Evolutionary conservation across 2,888 invertebrate species (phyloP).

Genomic region (Metopia argyrocephala): DNA sequence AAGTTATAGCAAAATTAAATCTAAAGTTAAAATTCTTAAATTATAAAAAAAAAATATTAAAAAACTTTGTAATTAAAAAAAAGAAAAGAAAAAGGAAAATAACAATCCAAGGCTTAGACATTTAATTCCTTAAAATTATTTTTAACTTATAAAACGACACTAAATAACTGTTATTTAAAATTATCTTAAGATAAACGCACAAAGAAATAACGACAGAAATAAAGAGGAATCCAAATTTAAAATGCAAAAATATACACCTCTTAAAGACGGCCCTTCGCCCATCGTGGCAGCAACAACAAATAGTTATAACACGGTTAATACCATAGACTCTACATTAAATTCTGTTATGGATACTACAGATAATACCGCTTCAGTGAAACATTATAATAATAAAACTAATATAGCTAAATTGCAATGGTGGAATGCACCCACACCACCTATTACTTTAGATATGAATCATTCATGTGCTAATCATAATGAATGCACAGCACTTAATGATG

Average conservation of each 20-base stretch:
- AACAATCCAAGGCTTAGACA: neutral
- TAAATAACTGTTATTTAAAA: slow-evolving; percentile 1
- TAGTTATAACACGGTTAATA: slow-evolving; percentile 28
- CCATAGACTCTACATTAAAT: slow-evolving; percentile 19
- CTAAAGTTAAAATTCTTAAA: slow-evolving; percentile 19
- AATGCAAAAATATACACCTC: slow-evolving; percentile 59
- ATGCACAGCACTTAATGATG: slow-evolving; percentile 19
- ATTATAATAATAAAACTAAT: slow-evolving; percentile 70
- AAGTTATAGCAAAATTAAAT: slow-evolving; percentile 32
- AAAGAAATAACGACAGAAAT: neutral
- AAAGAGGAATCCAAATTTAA: slow-evolving; percentile 33
- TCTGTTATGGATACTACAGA: slow-evolving; percentile 10
- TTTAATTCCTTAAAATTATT: neutral
- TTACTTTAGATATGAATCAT: slow-evolving; percentile 37
- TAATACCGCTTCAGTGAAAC: slow-evolving; percentile 22
- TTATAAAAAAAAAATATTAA: slow-evolving; percentile 1
- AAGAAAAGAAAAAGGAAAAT: neutral
- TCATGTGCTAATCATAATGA: slow-evolving; percentile 11
- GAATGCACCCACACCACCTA: slow-evolving; percentile 68
- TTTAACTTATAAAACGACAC: neutral
- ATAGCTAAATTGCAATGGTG: slow-evolving; percentile 73
- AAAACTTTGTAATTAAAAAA: slow-evolving; percentile 37
- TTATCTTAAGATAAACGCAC: slow-evolving; percentile 41
- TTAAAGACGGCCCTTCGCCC: slow-evolving; percentile 41
- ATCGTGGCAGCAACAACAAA: slow-evolving; percentile 27